Percentiles rank a stretch among this genome's conserved stretches.
Conservation (phyloP, 2,113 vertebrate genomes). For the Chaetops frenatus region DNA sequence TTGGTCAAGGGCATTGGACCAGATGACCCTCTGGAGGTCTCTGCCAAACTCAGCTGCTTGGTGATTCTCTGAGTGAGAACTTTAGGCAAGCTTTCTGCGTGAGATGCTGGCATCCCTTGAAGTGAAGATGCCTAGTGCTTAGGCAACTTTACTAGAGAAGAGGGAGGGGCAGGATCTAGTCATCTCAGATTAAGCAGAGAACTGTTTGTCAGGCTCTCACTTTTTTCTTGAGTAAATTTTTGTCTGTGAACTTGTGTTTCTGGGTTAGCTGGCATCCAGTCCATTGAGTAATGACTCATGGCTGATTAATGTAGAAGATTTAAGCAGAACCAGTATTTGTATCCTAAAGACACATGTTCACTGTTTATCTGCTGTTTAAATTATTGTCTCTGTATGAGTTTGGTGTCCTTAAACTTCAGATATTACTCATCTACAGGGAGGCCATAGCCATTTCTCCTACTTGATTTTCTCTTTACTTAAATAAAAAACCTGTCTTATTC, state of each 20-base stretch:
- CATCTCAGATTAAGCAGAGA: neutral
- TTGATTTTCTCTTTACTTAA: neutral
- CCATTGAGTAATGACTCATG: neutral
- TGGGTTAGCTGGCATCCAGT: neutral
- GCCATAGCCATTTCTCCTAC: neutral
- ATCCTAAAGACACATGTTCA: neutral
- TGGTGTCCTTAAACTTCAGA: neutral
- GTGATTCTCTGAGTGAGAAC: neutral
- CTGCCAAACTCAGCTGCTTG: neutral
- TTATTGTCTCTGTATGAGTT: neutral
- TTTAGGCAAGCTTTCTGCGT: neutral
- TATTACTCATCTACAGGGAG: neutral
- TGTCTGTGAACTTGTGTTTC: neutral
- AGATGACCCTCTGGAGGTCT: neutral
- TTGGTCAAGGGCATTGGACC: neutral
- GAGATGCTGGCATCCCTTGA: neutral
- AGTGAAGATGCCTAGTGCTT: neutral
- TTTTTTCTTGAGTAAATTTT: neutral
- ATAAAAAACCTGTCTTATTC: neutral
- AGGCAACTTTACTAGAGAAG: neutral
- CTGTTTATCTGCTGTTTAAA: slow-evolving; percentile 8
- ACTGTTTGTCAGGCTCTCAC: neutral
- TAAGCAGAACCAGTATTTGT: neutral
- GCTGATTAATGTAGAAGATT: neutral
- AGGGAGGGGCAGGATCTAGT: neutral